phyloP scores from a whole-genome alignment of 1,140 invertebrate genomes.

The Chionoecetes opilio region DNA sequence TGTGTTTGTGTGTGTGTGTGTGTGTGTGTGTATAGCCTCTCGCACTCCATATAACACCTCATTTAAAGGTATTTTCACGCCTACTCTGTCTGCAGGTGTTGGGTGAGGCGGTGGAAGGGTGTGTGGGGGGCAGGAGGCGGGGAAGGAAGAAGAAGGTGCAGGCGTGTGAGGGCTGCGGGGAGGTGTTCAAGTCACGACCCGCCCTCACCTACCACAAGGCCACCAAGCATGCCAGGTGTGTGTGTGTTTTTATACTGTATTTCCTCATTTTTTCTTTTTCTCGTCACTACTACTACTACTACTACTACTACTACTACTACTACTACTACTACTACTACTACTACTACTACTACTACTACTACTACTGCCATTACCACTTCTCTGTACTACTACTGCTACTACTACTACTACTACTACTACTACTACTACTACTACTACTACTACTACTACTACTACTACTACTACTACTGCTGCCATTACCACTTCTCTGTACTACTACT shows the following conservation, averaged over 20 bases:
- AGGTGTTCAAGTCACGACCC: slow-evolving; percentile 65
- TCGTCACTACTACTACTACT: slow-evolving; percentile 10
- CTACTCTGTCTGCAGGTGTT: too few species aligned
- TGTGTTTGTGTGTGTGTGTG: not conserved
- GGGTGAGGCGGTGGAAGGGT: not conserved
- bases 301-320: slow-evolving; percentile 29
- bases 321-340: slow-evolving; percentile 30
- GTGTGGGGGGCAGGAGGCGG: not conserved
- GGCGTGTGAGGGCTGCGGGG: slow-evolving; percentile 35
- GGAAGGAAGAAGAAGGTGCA: slow-evolving; percentile 55
- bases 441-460: not conserved
- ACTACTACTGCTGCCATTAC: not conserved
- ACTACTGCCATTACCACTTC: not conserved
- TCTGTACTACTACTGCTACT: not conserved
- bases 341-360: not conserved
- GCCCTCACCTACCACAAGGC: slow-evolving; percentile 71
- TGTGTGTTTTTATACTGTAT: too few species aligned
- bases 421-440: slow-evolving; percentile 12
- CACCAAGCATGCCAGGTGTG: slow-evolving; percentile 63
- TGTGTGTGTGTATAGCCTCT: not conserved
- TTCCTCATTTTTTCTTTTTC: too few species aligned
- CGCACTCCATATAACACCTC: too few species aligned
- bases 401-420: slow-evolving; percentile 1
- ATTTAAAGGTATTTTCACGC: too few species aligned
- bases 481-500: not conserved